Conservation (phyloP, 1,140 invertebrate species). For the Solenopsis fugax region DNA sequence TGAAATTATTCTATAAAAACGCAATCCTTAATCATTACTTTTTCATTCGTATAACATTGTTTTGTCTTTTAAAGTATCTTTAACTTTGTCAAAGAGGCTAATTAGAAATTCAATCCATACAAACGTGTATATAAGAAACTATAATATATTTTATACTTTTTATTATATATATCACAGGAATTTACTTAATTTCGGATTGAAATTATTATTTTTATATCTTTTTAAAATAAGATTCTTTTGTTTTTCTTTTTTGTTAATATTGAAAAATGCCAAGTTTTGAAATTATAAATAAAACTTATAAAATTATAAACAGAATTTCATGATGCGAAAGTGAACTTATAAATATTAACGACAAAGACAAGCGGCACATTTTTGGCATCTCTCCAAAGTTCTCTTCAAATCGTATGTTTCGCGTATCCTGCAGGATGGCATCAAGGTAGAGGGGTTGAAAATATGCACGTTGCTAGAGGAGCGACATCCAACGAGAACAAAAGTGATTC, state of each 20-base stretch:
- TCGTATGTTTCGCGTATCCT: conserved; percentile 5
- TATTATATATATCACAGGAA: neutral
- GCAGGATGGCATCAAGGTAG: neutral
- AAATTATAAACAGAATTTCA: neutral
- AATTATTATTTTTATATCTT: neutral
- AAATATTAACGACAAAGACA: conserved; percentile 27
- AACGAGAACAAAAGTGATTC: conserved; percentile 79
- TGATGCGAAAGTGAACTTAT: neutral
- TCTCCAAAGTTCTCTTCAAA: conserved; percentile 45
- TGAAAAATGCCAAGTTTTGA: neutral
- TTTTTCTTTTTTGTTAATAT: neutral
- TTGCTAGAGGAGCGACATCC: conserved; percentile 57
- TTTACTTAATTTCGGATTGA: neutral
- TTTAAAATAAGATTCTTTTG: neutral
- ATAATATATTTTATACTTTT: neutral
- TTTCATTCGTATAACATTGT: neutral
- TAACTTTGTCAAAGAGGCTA: neutral
- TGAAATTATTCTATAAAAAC: neutral
- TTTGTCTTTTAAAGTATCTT: neutral
- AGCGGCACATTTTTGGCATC: neutral
- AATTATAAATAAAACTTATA: neutral
- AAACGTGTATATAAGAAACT: neutral
- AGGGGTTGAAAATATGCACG: conserved; percentile 65
- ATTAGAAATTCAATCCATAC: neutral
- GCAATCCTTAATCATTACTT: neutral